These are phyloP conservation scores for Thalassaphorura encarpata DNA, from an alignment of 1,140 invertebrate species.

Conservation along the genomic window DNA sequence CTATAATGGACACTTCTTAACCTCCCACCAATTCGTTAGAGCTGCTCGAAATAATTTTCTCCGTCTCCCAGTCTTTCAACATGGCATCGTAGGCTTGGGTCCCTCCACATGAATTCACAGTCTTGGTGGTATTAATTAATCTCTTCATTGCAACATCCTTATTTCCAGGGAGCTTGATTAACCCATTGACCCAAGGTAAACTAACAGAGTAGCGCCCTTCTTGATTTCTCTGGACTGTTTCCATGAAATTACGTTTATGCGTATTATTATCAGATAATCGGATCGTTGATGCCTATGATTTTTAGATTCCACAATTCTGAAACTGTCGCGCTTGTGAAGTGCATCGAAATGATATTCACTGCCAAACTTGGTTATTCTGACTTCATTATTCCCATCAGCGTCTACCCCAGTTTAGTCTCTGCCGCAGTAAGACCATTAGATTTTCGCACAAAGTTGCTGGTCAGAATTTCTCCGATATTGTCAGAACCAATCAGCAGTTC, in stretches of 20 bases:
- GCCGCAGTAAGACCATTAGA: conserved; percentile 28
- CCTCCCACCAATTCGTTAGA: not conserved
- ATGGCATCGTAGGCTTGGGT: conserved; percentile 34
- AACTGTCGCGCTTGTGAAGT: conserved; percentile 22
- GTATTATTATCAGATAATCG: conserved; percentile 30
- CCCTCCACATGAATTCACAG: conserved; percentile 26
- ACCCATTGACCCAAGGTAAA: conserved; percentile 35
- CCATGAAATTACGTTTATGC: conserved; percentile 32
- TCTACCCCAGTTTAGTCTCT: conserved; percentile 35
- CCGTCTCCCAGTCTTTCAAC: conserved; percentile 33
- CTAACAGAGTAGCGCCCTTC: conserved; percentile 34
- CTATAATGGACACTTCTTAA: not conserved
- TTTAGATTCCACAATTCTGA: conserved; percentile 37
- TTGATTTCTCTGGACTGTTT: conserved; percentile 31
- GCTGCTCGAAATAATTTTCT: conserved; percentile 32
- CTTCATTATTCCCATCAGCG: conserved; percentile 33
- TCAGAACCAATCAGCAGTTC: conserved; percentile 14
- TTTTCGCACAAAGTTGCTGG: not conserved
- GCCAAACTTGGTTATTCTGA: no score
- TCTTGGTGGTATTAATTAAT: conserved; percentile 23
- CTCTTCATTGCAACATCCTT: conserved; percentile 24
- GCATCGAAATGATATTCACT: conserved; percentile 23
- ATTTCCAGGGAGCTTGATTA: conserved; percentile 30
- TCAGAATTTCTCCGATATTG: conserved; percentile 8
- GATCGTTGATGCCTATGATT: conserved; percentile 37